Conservation (phyloP, 2,797 vertebrate species). For the Prunella strophiata region DNA sequence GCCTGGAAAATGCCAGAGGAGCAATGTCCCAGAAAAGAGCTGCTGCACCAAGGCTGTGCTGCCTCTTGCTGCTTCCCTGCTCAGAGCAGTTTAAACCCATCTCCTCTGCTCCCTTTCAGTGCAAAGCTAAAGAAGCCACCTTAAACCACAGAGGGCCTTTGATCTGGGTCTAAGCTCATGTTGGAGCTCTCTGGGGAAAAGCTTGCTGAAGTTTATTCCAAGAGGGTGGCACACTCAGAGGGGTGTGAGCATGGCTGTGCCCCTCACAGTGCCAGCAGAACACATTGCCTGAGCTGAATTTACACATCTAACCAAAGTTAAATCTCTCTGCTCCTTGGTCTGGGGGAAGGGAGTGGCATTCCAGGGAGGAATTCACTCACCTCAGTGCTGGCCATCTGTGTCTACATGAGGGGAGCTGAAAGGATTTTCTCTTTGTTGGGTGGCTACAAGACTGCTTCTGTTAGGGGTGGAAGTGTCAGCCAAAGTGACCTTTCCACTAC, state of each 20-base stretch:
- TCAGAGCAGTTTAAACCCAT: not conserved
- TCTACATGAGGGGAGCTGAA: not conserved
- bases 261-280: not conserved
- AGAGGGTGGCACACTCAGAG: not conserved
- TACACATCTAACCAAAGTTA: not conserved
- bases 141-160: not conserved
- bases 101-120: not conserved
- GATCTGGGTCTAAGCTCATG: not conserved
- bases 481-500: not conserved
- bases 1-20: not conserved
- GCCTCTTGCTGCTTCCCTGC: not conserved
- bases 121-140: not conserved
- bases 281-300: not conserved
- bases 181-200: not conserved
- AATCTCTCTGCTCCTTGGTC: not conserved
- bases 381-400: not conserved
- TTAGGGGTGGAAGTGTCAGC: not conserved
- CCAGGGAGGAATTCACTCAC: not conserved
- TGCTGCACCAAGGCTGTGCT: not conserved
- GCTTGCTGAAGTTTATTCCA: not conserved
- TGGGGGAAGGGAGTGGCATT: not conserved
- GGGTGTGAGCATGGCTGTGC: not conserved
- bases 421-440: not conserved
- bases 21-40: not conserved
- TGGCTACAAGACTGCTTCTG: not conserved